Evolutionary conservation across 2,797 vertebrate species (phyloP).

Genomic region (Cheirogaleus major): DNA sequence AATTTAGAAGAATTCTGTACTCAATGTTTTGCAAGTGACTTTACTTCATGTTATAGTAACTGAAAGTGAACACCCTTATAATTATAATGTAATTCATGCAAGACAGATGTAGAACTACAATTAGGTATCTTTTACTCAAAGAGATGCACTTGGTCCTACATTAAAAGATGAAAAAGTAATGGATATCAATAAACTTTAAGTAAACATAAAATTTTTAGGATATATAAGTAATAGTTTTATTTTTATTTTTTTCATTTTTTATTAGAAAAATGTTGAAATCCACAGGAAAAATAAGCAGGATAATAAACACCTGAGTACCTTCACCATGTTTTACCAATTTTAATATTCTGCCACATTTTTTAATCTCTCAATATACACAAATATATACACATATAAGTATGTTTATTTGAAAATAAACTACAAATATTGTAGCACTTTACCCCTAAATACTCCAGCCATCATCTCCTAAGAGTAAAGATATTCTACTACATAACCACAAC

Average conservation of each 20-base stretch:
- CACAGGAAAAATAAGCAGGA: neutral
- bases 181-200: neutral
- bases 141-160: neutral
- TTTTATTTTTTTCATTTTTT: neutral
- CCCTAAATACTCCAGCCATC: neutral
- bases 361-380: neutral
- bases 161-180: neutral
- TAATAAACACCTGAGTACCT: neutral
- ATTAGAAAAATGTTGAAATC: neutral
- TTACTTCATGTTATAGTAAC: constrained; percentile 33
- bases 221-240: neutral
- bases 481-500: neutral
- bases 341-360: neutral
- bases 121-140: neutral
- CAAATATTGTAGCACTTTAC: neutral
- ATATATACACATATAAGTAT: neutral
- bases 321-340: neutral
- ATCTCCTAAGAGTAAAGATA: neutral
- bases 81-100: neutral
- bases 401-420: neutral
- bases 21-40: constrained; percentile 33
- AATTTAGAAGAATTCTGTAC: neutral
- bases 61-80: constrained; percentile 9
- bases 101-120: constrained; percentile 4
- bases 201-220: neutral